Evolutionary conservation across 2,797 vertebrate genomes (phyloP).

Genomic region (Limosa lapponica): DNA sequence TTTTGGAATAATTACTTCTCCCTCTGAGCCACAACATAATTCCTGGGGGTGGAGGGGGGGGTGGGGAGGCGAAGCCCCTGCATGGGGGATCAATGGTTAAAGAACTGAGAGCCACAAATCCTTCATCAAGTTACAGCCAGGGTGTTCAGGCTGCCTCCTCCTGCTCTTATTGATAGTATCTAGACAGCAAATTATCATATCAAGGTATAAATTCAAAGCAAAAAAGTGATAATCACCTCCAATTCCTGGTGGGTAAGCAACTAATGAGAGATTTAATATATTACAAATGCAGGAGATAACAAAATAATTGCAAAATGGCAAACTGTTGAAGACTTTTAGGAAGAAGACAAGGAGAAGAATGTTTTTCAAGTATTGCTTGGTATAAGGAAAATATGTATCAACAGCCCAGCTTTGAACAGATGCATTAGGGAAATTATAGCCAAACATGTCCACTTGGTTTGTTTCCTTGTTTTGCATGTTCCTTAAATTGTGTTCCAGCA

Average conservation of each 20-base stretch:
- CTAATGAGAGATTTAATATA: slow-evolving; percentile 9
- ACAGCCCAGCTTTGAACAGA: background rate
- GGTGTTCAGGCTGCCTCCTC: background rate
- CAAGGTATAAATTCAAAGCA: slow-evolving; percentile 51
- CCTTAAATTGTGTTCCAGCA: background rate
- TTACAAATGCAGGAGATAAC: background rate
- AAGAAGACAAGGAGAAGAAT: background rate
- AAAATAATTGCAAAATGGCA: slow-evolving; percentile 23
- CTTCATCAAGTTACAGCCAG: slow-evolving; percentile 25
- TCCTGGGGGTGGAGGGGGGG: background rate
- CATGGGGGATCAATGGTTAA: background rate
- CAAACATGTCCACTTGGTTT: background rate
- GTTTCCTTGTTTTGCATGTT: background rate
- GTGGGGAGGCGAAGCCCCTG: background rate
- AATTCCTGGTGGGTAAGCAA: background rate
- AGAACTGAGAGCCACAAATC: slow-evolving; percentile 10
- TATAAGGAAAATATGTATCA: background rate
- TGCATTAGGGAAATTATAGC: background rate
- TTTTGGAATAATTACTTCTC: background rate
- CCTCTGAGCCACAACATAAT: background rate
- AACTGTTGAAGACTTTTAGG: background rate
- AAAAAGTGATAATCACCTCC: background rate
- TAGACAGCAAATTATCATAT: slow-evolving; percentile 59
- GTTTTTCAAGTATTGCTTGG: background rate
- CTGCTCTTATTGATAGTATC: slow-evolving; percentile 37